A percentile compares a stretch with the other conserved stretches of the same genome.
phyloP scores from a whole-genome alignment of 2,888 invertebrate genomes.

The Sylvicola fuscatus region DNA sequence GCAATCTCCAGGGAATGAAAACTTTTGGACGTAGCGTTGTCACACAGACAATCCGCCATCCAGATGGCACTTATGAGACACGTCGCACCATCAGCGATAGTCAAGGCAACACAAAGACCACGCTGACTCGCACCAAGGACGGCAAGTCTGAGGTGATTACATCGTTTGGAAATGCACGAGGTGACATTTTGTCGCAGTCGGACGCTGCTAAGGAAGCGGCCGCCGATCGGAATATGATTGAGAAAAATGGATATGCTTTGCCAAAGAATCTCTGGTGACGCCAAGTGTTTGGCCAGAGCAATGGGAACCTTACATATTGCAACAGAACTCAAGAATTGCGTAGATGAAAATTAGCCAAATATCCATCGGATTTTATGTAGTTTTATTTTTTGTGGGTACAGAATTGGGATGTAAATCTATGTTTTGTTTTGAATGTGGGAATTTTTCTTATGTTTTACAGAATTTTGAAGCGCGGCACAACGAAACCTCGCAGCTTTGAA shows the following conservation, averaged over 20 bases:
- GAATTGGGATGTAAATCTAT: too few species aligned
- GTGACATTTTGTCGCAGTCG: background rate
- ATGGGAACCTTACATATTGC: too few species aligned
- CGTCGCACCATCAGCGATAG: slow-evolving; percentile 32
- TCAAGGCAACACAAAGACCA: slow-evolving; percentile 35
- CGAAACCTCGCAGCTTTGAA: too few species aligned
- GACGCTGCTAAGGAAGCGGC: slow-evolving; percentile 3
- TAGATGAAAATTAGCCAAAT: too few species aligned
- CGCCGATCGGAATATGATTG: slow-evolving; percentile 20
- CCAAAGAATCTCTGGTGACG: slow-evolving; percentile 26
- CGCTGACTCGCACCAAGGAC: slow-evolving; percentile 25
- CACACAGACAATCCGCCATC: slow-evolving; percentile 29
- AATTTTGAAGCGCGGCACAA: too few species aligned
- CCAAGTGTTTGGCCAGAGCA: too few species aligned
- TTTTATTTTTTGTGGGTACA: too few species aligned
- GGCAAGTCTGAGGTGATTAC: slow-evolving; percentile 21
- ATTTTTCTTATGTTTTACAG: too few species aligned
- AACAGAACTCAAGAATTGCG: too few species aligned
- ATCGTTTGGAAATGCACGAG: slow-evolving; percentile 11
- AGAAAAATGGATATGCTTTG: slow-evolving; percentile 25
- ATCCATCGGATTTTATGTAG: too few species aligned
- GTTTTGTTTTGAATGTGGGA: too few species aligned
- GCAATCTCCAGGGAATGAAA: slow-evolving; percentile 20
- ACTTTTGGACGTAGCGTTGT: slow-evolving; percentile 31
- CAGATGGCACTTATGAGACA: slow-evolving; percentile 37